phyloP scores from a whole-genome alignment of 1,140 invertebrate genomes.

The Tetragnatha versicolor region DNA sequence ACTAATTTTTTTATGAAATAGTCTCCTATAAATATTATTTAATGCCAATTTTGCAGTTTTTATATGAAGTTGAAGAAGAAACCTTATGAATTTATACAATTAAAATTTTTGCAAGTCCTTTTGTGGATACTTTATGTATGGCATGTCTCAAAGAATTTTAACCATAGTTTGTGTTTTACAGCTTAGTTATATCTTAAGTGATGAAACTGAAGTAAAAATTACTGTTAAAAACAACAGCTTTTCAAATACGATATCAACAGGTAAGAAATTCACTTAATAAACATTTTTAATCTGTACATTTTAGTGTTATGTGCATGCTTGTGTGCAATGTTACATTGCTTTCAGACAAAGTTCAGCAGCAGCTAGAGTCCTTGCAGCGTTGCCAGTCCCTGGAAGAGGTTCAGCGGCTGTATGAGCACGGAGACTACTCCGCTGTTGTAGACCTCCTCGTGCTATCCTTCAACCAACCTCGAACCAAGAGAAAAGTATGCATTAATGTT shows the following conservation, averaged over 20 bases:
- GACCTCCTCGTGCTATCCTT: constrained; percentile 62
- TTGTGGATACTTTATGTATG: too few species aligned
- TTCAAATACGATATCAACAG: constrained; percentile 23
- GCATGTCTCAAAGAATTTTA: too few species aligned
- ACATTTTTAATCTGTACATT: not conserved
- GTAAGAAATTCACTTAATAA: constrained; percentile 3
- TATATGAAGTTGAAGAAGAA: too few species aligned
- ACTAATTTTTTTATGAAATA: constrained; percentile 5
- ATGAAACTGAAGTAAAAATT: constrained; percentile 23
- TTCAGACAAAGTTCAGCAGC: constrained; percentile 58
- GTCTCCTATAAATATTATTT: not conserved
- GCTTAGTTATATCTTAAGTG: constrained; percentile 31
- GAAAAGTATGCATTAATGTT: constrained; percentile 37
- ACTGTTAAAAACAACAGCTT: constrained; percentile 23
- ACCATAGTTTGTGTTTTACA: constrained; percentile 30
- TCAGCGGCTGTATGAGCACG: constrained; percentile 62
- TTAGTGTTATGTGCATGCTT: not conserved
- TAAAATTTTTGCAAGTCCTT: too few species aligned
- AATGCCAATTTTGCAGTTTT: too few species aligned
- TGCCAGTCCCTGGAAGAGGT: constrained; percentile 65
- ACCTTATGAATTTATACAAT: too few species aligned
- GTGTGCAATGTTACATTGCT: not conserved
- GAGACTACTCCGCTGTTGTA: constrained; percentile 63
- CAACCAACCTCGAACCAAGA: constrained; percentile 56
- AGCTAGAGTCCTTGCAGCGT: constrained; percentile 62